A percentile compares a stretch with the other conserved stretches of the same genome.
Conservation (phyloP, 1,140 invertebrate species). For the Pentalonia nigronervosa region DNA sequence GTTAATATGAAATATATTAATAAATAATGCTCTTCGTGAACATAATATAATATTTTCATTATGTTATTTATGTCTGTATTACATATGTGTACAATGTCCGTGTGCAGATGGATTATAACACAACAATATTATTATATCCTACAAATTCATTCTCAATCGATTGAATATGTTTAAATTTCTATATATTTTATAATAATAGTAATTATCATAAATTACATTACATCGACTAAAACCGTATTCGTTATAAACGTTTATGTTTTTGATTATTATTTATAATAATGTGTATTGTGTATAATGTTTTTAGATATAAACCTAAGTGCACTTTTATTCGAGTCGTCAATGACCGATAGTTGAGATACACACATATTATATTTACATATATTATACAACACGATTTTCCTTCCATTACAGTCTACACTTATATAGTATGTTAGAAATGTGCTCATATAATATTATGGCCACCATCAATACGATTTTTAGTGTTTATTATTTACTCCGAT, state of each 20-base stretch:
- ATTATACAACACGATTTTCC: neutral
- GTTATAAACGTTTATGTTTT: neutral
- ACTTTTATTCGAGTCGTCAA: neutral
- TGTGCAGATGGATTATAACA: neutral
- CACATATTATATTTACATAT: neutral
- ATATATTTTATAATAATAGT: neutral
- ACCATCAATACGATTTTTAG: neutral
- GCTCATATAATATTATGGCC: neutral
- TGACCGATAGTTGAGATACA: neutral
- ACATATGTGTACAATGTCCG: neutral
- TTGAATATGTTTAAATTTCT: neutral
- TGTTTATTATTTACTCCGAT: neutral
- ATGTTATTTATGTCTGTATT: neutral
- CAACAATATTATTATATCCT: neutral
- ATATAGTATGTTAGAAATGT: neutral
- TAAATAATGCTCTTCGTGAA: neutral
- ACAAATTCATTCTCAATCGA: neutral
- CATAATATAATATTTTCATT: neutral
- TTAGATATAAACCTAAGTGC: neutral
- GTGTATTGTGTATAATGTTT: neutral
- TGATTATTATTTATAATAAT: neutral
- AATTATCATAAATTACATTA: constrained; percentile 10
- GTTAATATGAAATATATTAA: neutral
- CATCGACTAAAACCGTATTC: neutral
- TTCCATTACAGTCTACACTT: neutral